Conservation (phyloP, 2,888 invertebrate genomes). For the Fragum whitleyi region DNA sequence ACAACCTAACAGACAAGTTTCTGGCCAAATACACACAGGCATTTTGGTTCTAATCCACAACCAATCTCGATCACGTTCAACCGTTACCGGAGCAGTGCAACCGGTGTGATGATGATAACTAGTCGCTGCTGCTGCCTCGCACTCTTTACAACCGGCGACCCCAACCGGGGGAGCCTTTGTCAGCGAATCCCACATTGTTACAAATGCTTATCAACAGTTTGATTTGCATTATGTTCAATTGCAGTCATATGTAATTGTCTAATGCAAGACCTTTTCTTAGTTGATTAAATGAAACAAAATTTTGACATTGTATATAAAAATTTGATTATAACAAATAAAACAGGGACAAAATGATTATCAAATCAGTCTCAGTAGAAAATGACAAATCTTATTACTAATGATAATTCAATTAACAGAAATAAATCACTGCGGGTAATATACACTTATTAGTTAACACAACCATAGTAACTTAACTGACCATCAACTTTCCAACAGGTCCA, state of each 20-base stretch:
- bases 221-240: conserved; percentile 34
- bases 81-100: conserved; percentile 66
- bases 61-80: conserved; percentile 72
- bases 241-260: not conserved
- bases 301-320: no score
- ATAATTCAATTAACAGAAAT: no score
- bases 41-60: conserved; percentile 73
- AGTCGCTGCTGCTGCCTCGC: conserved; percentile 60
- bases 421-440: no score
- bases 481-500: not conserved
- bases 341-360: no score
- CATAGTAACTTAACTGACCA: not conserved
- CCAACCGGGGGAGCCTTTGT: conserved; percentile 54
- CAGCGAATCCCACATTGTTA: conserved; percentile 57
- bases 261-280: no score
- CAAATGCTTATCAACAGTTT: conserved; percentile 9
- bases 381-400: no score
- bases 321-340: no score
- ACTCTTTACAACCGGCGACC: conserved; percentile 65
- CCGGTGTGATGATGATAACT: conserved; percentile 34
- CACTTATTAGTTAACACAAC: no score
- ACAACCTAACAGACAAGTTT: conserved; percentile 77
- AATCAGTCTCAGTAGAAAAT: no score
- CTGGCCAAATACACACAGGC: conserved; percentile 79
- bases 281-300: no score